Conservation (phyloP, 2,888 invertebrate genomes). For the Xylophagus ater region DNA sequence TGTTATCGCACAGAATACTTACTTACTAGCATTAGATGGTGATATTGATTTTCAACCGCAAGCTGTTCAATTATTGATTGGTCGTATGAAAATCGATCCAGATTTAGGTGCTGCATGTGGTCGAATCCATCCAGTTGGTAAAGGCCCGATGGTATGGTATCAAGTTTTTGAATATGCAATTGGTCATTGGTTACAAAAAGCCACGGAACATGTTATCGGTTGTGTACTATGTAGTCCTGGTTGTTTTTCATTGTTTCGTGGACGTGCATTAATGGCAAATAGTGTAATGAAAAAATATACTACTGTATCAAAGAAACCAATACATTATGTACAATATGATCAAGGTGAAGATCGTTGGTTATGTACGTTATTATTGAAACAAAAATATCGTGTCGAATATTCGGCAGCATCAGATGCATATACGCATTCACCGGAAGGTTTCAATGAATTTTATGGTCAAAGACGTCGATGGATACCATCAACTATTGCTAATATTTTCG, state of each 20-base stretch:
- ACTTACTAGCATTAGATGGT: constrained; percentile 72
- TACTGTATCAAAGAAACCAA: constrained; percentile 60
- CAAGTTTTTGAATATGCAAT: constrained; percentile 85
- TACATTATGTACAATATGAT: constrained; percentile 85
- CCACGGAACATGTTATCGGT: constrained; percentile 81
- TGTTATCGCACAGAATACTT: constrained; percentile 69
- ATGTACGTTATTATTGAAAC: constrained; percentile 81
- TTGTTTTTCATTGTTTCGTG: constrained; percentile 83
- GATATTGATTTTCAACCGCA: constrained; percentile 79
- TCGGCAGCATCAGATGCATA: constrained; percentile 91
- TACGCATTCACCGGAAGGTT: constrained; percentile 87
- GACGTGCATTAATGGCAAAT: constrained; percentile 79
- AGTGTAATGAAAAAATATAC: constrained; percentile 86
- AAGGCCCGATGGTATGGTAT: constrained; percentile 74
- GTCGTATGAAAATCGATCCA: constrained; percentile 75
- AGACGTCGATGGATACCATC: constrained; percentile 93
- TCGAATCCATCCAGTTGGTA: constrained; percentile 78
- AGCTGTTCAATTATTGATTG: constrained; percentile 67
- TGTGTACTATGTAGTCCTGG: constrained; percentile 87
- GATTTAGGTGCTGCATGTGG: constrained; percentile 80
- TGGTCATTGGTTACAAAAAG: constrained; percentile 88
- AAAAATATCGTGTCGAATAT: constrained; percentile 87
- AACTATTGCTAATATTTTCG: constrained; percentile 89
- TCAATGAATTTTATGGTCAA: constrained; percentile 90
- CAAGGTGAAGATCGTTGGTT: constrained; percentile 97